Percentiles rank a stretch among this genome's conserved stretches.
These are phyloP conservation scores for Saturnia japonica DNA, from an alignment of 2,888 invertebrate genomes.

Conservation along the genomic window DNA sequence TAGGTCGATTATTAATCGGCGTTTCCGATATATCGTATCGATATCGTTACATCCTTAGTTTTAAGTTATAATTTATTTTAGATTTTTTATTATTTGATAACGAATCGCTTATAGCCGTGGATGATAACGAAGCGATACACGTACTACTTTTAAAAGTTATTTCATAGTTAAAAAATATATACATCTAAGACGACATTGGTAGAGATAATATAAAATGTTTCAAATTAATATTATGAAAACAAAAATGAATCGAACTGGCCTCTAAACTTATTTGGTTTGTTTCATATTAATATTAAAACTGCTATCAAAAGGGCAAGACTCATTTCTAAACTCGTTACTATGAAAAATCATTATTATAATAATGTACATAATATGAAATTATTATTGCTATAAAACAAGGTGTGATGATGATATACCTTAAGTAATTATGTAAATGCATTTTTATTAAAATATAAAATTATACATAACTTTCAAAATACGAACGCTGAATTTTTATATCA, in stretches of 20 bases:
- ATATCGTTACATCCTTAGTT: no score
- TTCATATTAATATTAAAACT: neutral
- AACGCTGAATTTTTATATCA: no score
- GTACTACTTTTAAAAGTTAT: neutral
- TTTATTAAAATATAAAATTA: neutral
- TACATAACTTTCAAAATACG: neutral
- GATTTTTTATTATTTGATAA: no score
- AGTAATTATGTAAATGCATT: neutral
- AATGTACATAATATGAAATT: neutral
- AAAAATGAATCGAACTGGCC: neutral
- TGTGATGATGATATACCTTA: neutral
- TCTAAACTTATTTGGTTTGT: neutral
- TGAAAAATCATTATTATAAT: neutral
- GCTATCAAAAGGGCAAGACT: neutral
- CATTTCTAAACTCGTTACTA: neutral
- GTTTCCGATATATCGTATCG: no score
- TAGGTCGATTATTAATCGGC: no score
- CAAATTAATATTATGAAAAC: neutral
- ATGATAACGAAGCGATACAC: no score
- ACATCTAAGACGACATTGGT: neutral
- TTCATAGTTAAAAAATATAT: neutral
- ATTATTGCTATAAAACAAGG: neutral
- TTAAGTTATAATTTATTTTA: no score
- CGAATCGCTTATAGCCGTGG: no score
- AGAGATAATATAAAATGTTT: no score